phyloP scores from a whole-genome alignment of 2,113 vertebrate genomes.

The Monarcha castaneiventris region DNA sequence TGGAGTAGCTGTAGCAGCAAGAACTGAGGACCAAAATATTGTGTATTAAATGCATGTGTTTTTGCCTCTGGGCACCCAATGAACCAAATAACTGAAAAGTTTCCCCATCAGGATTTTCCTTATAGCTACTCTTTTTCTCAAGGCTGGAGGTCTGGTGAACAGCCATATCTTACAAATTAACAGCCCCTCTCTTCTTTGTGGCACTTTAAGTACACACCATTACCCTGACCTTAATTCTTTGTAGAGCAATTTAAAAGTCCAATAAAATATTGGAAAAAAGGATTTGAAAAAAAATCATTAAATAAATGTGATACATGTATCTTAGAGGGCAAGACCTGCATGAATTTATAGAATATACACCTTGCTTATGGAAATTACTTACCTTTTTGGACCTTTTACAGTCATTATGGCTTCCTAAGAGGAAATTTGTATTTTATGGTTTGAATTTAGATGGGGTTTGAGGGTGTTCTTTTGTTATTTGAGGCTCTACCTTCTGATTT shows the following conservation, averaged over 20 bases:
- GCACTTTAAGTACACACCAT: conserved; percentile 12
- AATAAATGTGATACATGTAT: neutral
- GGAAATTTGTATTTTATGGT: neutral
- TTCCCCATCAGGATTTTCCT: conserved; percentile 17
- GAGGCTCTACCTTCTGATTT: neutral
- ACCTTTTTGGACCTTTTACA: neutral
- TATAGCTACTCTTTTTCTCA: conserved; percentile 15
- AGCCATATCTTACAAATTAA: conserved; percentile 41
- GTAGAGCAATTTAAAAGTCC: neutral
- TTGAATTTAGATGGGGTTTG: neutral
- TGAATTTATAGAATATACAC: neutral
- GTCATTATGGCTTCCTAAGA: neutral
- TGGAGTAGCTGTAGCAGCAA: neutral
- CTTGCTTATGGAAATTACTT: neutral
- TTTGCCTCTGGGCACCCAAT: conserved; percentile 34
- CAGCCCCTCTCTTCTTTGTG: conserved; percentile 4
- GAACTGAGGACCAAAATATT: neutral
- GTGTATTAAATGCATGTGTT: conserved; percentile 21
- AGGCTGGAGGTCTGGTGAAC: conserved; percentile 47
- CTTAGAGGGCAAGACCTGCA: neutral
- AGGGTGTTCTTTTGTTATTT: neutral
- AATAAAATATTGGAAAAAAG: conserved; percentile 8
- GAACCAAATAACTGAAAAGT: conserved; percentile 33
- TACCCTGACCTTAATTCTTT: conserved; percentile 13
- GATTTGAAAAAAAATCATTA: neutral